Base-by-base conservation (phyloP, 2,797 vertebrate species). In the Dipus sagitta region DNA sequence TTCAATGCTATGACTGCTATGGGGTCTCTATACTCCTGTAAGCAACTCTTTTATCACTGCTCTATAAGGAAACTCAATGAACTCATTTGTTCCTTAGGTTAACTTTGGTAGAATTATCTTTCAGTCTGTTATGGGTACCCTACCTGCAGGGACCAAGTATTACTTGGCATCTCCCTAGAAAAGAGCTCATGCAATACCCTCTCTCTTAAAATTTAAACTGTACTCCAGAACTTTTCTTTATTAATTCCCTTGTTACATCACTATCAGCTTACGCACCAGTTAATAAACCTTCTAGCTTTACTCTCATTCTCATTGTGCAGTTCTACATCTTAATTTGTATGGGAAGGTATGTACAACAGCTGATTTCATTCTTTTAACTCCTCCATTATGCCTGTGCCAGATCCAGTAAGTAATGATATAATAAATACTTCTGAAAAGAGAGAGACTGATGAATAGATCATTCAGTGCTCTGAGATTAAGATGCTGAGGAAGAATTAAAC, bases 381-480 rank as follows among this genome's bases (percentile, higher is more conserved):
- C 30, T 93, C 74, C 38, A 30, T 32, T 86, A 26, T 20, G 70
- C 83, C 68, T 88, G 21, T 60, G 42, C 62, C 28, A 65, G 60
- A 60, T 64, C 24, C 11, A 24, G 5, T 78, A 32, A 64, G 34
- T 54, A 94, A 83, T 86, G 23, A 17, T 47, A 60, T 79, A 80
- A 89, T 88, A 94, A 83, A 67, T 78, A 85, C 13, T 79, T 96
- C 38, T 60, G 52, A 86, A 89, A 76, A 71, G 21, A 76, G n/a
- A 94, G 32, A 95, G 71, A 72, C 10, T 71, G 30, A 24, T 0
- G 3, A 86, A 86, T 30, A 75, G 20, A 67, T 93, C 67, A 82
- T 67, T 80, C 68, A 32, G 13, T 30, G 14, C 38, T 84, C 80
- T 96, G 74, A 88, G 38, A 86, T 70, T 94, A 91, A 95, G 78